Base-by-base conservation (phyloP, 2,888 invertebrate genomes). In the Xestobium rufovillosum region DNA sequence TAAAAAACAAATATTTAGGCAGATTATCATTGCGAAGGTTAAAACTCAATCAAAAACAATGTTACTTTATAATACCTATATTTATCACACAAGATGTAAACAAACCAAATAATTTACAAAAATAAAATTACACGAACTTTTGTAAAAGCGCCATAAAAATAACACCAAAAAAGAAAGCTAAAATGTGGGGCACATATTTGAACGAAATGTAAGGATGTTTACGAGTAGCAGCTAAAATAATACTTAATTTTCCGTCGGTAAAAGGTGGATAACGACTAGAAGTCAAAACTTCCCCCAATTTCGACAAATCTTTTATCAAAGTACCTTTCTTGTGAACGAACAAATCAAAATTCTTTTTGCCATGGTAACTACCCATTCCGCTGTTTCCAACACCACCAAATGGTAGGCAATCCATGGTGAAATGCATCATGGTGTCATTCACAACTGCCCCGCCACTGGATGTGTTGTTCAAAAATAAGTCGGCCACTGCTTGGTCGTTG, bases 351-450 rank as follows among this genome's bases (percentile, higher is more conserved):
- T 85, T 80, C 48, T 74, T 72, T 63, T 83, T 83, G 36, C 98
- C 98, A 66, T 97, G 96, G 66, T 96, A 97, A 1, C 76, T 69
- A 30, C 95, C 95, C 68, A 94, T 88, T 31, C 97, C 97, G 59
- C 94, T 94, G 53, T 72, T 65, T 2, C 97, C 97, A 36, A 98
- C 89, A 4, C 97, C 97, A 37, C 97, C 97, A 65, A 98, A 98
- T 1, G 97, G 97, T 41, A 97, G 66, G 2, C 83, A 78, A 33
- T 88, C 85, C 68, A 92, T 91, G 73, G 75, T 72, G 60, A 73
- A 71, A 56, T 95, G 91, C 75, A 90, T 75, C 45, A 95, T 59
- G 14, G 81, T 80, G 64, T 96, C 94, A 70, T 96, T 95, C 58
- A 86, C 70, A 58, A 78, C 73, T 58, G 84, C 73, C 49, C 81